Conservation (phyloP, 2,797 vertebrate genomes). For the Pogoniulus pusillus region DNA sequence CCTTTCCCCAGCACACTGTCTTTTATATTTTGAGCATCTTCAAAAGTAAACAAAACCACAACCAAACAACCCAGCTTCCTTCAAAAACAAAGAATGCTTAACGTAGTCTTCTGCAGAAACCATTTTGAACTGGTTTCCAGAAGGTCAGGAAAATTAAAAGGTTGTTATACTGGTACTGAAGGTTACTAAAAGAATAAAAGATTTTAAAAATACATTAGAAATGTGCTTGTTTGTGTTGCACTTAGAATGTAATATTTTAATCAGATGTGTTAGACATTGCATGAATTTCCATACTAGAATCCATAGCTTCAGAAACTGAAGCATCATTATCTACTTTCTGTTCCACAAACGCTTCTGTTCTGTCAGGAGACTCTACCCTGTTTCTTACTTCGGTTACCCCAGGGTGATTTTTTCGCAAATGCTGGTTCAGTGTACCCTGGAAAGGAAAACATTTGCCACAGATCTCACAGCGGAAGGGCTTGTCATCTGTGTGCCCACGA, state of each 20-base stretch:
- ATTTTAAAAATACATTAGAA: conserved; percentile 67
- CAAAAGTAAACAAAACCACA: conserved; percentile 3
- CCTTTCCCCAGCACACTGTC: conserved; percentile 17
- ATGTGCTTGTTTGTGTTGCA: conserved; percentile 76
- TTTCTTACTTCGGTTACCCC: conserved; percentile 82
- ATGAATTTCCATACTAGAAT: conserved; percentile 84
- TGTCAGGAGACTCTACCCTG: conserved; percentile 90
- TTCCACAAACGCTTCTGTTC: conserved; percentile 84
- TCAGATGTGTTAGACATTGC: conserved; percentile 78
- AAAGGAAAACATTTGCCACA: conserved; percentile 99
- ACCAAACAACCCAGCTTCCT: conserved; percentile 32
- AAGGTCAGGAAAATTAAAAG: conserved; percentile 66
- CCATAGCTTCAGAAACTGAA: conserved; percentile 83
- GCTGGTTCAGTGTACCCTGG: conserved; percentile 98
- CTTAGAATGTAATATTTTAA: conserved; percentile 58
- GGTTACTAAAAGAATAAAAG: conserved; percentile 62
- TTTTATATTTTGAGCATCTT: conserved; percentile 69
- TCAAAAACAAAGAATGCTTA: conserved; percentile 45
- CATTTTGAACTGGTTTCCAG: conserved; percentile 62
- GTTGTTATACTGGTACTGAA: conserved; percentile 42
- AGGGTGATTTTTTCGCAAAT: conserved; percentile 98
- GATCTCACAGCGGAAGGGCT: conserved; percentile 98
- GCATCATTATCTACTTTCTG: conserved; percentile 86
- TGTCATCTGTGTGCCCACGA: conserved; percentile 98
- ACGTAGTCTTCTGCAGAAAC: conserved; percentile 69